A percentile compares a stretch with the other conserved stretches of the same genome.
Conservation (phyloP, 2,113 vertebrate genomes). For the Machaerirhynchus nigripectus region DNA sequence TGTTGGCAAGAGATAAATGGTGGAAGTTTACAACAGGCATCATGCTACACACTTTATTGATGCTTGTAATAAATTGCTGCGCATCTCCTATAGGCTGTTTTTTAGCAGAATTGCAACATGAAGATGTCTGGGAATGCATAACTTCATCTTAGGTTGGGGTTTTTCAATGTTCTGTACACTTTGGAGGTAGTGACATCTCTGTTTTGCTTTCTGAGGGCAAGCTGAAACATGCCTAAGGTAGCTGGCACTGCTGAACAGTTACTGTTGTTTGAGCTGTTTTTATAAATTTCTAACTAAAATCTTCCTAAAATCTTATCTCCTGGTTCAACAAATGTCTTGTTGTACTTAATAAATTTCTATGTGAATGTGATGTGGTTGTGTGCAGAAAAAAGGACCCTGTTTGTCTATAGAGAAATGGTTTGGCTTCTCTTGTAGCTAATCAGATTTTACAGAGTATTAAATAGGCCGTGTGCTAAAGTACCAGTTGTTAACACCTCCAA, state of each 20-base stretch:
- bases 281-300: neutral
- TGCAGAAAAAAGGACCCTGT: neutral
- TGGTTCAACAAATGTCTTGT: neutral
- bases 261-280: neutral
- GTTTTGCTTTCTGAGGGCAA: neutral
- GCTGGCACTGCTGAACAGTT: neutral
- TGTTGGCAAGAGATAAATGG: neutral
- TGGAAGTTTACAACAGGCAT: neutral
- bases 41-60: neutral
- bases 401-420: neutral
- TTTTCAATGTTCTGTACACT: neutral
- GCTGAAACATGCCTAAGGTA: neutral
- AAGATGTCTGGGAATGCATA: neutral
- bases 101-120: neutral
- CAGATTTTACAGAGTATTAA: neutral
- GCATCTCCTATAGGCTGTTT: neutral
- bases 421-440: neutral
- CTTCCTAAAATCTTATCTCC: neutral
- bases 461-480: neutral
- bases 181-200: neutral
- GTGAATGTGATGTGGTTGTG: neutral
- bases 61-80: neutral
- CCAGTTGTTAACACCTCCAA: constrained; percentile 14
- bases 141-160: neutral
- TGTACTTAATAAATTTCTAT: neutral